Evolutionary conservation across 2,797 vertebrate genomes (phyloP), one percentile per base, ranked within the genome.

Genomic region (Anguilla marmorata): DNA sequence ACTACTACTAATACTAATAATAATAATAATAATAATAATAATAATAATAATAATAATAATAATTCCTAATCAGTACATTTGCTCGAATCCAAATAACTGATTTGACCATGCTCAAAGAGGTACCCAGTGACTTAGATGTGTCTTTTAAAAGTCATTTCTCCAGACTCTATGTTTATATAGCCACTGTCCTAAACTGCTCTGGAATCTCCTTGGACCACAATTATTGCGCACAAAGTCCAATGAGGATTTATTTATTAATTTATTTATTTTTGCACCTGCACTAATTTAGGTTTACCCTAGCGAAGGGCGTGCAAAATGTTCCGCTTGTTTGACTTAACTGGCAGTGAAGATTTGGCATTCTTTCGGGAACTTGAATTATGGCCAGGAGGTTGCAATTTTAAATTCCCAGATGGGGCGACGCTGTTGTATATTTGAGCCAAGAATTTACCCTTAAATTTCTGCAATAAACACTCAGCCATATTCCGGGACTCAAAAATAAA

Each of bases 401-500:
- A 72, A 33, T 45, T 79, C 37, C 37, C 74, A 79, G 33, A 79
- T 45, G 74, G 74, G 74, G 4, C 74, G 45, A 37, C 1, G 19
- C 14, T 79, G 74, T 79, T 79, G 37, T 79, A 79, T 45, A 79
- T 79, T 79, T 16, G 14, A 19, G 74, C 14, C 45, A 72, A 27
- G 69, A n/a, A 41, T 79, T 79, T 79, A 41, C 37, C 37, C 74
- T 79, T 16, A 79, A 79, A 79, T 79, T 41, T 79, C 37, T 19
- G 12, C 37, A 19, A 45, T 48, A 82, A 82, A 82, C 79, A n/a
- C 50, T 45, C 79, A 82, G 19, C 2, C 41, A n/a, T 82, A n/a
- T 50, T 50, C 30, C 50, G 1, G 1, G 24, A 82, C 24, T 4
- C 8, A n/a, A 24, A 82, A 48, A 48, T 50, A 82, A 7, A 21